Conservation (phyloP, 2,888 invertebrate species). For the Loripinus fragilis region DNA sequence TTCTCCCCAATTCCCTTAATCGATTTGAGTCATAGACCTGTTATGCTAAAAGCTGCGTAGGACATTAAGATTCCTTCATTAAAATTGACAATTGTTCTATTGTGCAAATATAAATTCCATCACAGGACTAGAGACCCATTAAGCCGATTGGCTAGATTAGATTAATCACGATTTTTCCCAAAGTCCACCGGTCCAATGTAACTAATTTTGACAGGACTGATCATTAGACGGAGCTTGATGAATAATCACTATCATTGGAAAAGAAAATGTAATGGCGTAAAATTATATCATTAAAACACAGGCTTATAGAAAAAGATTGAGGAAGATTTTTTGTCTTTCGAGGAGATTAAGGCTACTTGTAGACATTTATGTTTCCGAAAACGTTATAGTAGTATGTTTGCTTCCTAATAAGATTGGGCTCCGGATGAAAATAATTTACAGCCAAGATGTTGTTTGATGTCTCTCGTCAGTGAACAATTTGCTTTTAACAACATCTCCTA, state of each 20-base stretch:
- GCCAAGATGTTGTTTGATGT: too few relatives aligned
- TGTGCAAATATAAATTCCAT: slow-evolving; percentile 34
- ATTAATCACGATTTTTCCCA: slow-evolving; percentile 49
- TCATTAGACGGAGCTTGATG: slow-evolving; percentile 49
- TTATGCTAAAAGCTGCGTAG: slow-evolving; percentile 22
- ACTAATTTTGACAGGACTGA: slow-evolving; percentile 55
- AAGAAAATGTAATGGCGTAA: slow-evolving; percentile 20
- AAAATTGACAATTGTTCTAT: slow-evolving; percentile 50
- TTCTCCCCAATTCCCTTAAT: slow-evolving; percentile 14
- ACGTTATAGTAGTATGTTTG: too few relatives aligned
- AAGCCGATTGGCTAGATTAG: slow-evolving; percentile 58
- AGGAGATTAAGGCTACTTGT: background rate
- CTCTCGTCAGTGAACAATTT: too few relatives aligned
- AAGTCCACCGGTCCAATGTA: slow-evolving; percentile 44
- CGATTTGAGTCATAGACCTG: slow-evolving; percentile 21
- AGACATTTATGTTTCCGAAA: too few relatives aligned
- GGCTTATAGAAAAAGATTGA: background rate
- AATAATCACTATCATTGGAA: slow-evolving; percentile 37
- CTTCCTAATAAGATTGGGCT: too few relatives aligned
- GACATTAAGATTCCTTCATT: slow-evolving; percentile 33
- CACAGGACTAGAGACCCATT: slow-evolving; percentile 49
- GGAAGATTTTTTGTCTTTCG: background rate
- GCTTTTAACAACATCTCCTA: too few relatives aligned
- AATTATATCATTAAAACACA: slow-evolving; percentile 17
- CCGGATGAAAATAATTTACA: too few relatives aligned